phyloP scores from a whole-genome alignment of 2,888 invertebrate genomes.

The Steinernema scapterisci region DNA sequence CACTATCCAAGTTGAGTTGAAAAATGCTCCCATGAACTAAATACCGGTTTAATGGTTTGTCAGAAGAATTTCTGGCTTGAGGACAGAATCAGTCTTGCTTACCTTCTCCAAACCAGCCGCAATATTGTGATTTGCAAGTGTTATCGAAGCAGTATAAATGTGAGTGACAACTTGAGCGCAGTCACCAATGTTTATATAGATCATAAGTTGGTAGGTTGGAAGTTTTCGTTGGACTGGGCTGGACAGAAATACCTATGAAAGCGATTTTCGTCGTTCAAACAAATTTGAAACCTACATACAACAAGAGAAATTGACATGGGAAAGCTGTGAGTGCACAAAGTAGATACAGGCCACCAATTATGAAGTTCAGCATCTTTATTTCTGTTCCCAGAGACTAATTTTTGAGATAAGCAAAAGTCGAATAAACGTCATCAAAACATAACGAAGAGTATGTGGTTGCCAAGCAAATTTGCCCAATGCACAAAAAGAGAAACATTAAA shows the following conservation, averaged over 20 bases:
- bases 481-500: too few relatives aligned
- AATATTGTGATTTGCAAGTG: too few relatives aligned
- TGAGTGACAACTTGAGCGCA: constrained; percentile 1
- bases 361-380: not conserved
- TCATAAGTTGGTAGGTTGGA: not conserved
- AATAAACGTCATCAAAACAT: too few relatives aligned
- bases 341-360: not conserved
- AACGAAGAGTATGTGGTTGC: too few relatives aligned
- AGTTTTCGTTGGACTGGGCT: not conserved
- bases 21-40: not conserved
- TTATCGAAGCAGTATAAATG: not conserved
- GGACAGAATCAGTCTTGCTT: too few relatives aligned
- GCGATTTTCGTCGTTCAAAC: not conserved
- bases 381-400: too few relatives aligned
- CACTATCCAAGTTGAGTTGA: not conserved
- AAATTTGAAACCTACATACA: not conserved
- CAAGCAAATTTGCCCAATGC: too few relatives aligned
- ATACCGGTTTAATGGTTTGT: not conserved
- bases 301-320: not conserved
- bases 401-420: too few relatives aligned
- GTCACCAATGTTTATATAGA: not conserved
- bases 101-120: not conserved
- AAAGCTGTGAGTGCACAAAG: not conserved
- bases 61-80: too few relatives aligned
- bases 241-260: not conserved